Percentiles rank a stretch among this genome's conserved stretches.
Evolutionary conservation across 2,113 vertebrate species (phyloP).

Genomic region (Apeltes quadracus): DNA sequence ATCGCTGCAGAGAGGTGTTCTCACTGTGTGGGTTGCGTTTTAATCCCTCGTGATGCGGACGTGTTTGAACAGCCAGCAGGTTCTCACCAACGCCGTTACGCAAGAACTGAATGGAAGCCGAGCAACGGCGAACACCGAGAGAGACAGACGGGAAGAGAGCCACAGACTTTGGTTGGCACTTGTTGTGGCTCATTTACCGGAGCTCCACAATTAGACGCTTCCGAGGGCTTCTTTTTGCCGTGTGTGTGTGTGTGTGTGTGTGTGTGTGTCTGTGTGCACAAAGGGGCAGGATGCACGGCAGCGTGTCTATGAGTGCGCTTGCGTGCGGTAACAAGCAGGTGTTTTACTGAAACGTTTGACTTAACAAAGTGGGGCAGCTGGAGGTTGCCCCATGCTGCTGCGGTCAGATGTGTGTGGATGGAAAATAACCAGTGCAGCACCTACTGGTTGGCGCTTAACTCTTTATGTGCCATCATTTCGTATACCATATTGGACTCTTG

Average conservation of each 20-base stretch:
- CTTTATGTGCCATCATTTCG: neutral
- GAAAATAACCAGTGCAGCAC: conserved; percentile 53
- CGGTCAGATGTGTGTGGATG: conserved; percentile 29
- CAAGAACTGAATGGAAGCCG: conserved; percentile 62
- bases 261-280: conserved; percentile 5
- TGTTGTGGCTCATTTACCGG: conserved; percentile 57
- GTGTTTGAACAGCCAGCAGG: conserved; percentile 77
- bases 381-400: conserved; percentile 58
- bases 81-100: conserved; percentile 72
- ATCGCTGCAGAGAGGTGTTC: conserved; percentile 46
- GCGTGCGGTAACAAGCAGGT: conserved; percentile 38
- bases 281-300: neutral
- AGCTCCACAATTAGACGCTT: conserved; percentile 54
- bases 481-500: neutral
- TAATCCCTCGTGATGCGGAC: conserved; percentile 65
- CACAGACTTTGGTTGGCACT: conserved; percentile 53
- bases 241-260: neutral
- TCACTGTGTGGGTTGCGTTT: conserved; percentile 61
- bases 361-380: conserved; percentile 52
- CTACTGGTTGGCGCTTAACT: conserved; percentile 3
- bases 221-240: conserved; percentile 31
- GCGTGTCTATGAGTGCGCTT: conserved; percentile 10
- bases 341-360: conserved; percentile 41
- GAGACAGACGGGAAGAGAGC: conserved; percentile 15
- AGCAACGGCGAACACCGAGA: conserved; percentile 48